Conservation (phyloP, 2,797 vertebrate species). For the Scleropages formosus region DNA sequence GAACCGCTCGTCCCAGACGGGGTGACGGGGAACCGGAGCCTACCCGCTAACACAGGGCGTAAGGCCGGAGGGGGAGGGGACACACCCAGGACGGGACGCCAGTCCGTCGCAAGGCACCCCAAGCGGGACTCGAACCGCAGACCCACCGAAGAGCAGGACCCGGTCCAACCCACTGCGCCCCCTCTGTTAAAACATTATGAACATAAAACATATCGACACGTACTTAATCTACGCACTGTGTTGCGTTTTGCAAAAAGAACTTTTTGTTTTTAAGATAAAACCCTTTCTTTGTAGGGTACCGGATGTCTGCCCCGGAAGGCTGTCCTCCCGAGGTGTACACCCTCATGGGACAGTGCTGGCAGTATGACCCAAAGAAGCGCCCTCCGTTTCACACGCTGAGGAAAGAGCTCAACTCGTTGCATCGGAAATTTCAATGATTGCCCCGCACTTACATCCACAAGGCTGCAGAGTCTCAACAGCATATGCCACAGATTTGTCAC, state of each 20-base stretch:
- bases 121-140: no score
- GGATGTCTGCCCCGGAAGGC: slow-evolving; percentile 73
- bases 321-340: slow-evolving; percentile 81
- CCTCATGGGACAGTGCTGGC: slow-evolving; percentile 89
- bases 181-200: not conserved
- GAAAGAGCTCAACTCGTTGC: slow-evolving; percentile 71
- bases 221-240: not conserved
- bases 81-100: no score
- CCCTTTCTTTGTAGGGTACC: slow-evolving; percentile 68
- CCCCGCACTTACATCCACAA: not conserved
- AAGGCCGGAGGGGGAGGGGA: no score
- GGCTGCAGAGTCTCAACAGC: slow-evolving; percentile 27
- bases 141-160: no score
- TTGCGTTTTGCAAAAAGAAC: not conserved
- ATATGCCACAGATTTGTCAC: no score
- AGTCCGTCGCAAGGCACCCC: no score
- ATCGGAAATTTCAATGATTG: slow-evolving; percentile 54
- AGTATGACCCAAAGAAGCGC: slow-evolving; percentile 77
- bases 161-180: no score
- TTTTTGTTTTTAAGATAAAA: not conserved
- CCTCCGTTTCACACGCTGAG: slow-evolving; percentile 76
- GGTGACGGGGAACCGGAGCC: no score
- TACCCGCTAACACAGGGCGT: no score
- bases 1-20: no score
- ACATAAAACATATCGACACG: not conserved